These are phyloP conservation scores for Plusia festucae DNA, from an alignment of 2,888 invertebrate genomes.

Conservation along the genomic window DNA sequence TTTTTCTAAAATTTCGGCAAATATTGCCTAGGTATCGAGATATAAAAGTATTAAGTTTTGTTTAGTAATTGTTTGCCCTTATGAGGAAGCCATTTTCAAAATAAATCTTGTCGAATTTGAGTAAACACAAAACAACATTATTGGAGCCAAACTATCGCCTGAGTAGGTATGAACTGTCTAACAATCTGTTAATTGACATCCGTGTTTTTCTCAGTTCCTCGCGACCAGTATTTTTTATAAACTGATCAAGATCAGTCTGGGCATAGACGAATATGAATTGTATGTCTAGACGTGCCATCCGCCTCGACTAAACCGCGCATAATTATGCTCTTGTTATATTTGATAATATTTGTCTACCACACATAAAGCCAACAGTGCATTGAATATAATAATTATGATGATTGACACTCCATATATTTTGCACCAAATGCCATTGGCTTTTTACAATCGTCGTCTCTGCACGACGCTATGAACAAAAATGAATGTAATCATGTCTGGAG, in stretches of 20 bases:
- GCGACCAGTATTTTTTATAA: slow-evolving; percentile 72
- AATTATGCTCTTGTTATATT: slow-evolving; percentile 61
- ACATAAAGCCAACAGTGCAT: slow-evolving; percentile 66
- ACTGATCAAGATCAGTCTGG: slow-evolving; percentile 75
- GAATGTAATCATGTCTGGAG: slow-evolving; percentile 72
- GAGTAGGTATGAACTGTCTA: slow-evolving; percentile 35
- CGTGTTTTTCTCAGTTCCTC: slow-evolving; percentile 65
- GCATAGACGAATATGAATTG: slow-evolving; percentile 78
- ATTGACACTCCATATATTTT: slow-evolving; percentile 68
- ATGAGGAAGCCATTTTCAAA: background rate
- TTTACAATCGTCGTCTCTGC: slow-evolving; percentile 63
- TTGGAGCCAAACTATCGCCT: slow-evolving; percentile 16
- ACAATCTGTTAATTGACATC: slow-evolving; percentile 71
- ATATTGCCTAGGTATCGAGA: too few relatives aligned
- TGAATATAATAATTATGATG: slow-evolving; percentile 73
- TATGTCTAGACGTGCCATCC: slow-evolving; percentile 79
- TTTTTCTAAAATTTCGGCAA: too few relatives aligned
- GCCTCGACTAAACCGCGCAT: slow-evolving; percentile 69
- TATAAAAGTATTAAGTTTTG: too few relatives aligned
- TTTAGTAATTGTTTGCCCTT: too few relatives aligned
- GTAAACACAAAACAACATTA: background rate
- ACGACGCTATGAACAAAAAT: slow-evolving; percentile 72
- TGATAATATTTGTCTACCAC: slow-evolving; percentile 66
- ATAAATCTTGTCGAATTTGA: background rate
- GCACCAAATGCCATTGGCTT: slow-evolving; percentile 65